phyloP scores from a whole-genome alignment of 2,888 invertebrate genomes.

The Ormyrus rosae region DNA sequence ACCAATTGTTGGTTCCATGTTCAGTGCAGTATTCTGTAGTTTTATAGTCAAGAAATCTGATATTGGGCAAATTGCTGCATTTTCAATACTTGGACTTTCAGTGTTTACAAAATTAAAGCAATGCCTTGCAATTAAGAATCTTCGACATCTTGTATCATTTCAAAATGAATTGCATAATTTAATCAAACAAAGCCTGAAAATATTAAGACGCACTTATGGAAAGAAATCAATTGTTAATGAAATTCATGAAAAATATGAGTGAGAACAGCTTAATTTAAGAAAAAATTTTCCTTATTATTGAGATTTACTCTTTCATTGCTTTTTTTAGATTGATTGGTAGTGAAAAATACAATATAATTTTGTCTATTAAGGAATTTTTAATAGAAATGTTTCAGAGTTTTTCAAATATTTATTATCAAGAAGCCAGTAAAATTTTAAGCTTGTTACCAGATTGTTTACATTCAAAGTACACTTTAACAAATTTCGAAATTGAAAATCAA shows the following conservation, averaged over 20 bases:
- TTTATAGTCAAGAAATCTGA: conserved; percentile 57
- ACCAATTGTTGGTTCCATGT: conserved; percentile 59
- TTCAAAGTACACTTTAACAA: conserved; percentile 51
- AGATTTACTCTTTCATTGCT: not conserved
- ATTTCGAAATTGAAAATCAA: conserved; percentile 60
- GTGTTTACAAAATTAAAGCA: conserved; percentile 59
- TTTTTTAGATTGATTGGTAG: conserved; percentile 63
- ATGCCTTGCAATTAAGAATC: conserved; percentile 54
- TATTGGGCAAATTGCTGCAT: conserved; percentile 53
- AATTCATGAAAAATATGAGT: conserved; percentile 64
- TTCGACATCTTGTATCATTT: conserved; percentile 62
- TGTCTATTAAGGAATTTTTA: conserved; percentile 64
- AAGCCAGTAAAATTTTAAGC: conserved; percentile 61
- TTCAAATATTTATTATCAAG: conserved; percentile 62
- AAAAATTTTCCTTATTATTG: conserved; percentile 18
- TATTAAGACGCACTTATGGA: conserved; percentile 65
- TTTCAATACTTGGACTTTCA: conserved; percentile 56
- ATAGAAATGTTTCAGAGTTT: conserved; percentile 64
- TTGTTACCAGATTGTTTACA: conserved; percentile 60
- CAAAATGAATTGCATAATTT: conserved; percentile 67
- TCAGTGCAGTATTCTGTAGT: conserved; percentile 56
- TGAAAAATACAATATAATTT: conserved; percentile 64
- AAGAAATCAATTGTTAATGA: conserved; percentile 61
- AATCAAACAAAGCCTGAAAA: conserved; percentile 66
- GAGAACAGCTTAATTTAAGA: conserved; percentile 53